These are phyloP conservation scores for Exocentrus adspersus DNA, from an alignment of 2,888 invertebrate genomes.

Conservation along the genomic window DNA sequence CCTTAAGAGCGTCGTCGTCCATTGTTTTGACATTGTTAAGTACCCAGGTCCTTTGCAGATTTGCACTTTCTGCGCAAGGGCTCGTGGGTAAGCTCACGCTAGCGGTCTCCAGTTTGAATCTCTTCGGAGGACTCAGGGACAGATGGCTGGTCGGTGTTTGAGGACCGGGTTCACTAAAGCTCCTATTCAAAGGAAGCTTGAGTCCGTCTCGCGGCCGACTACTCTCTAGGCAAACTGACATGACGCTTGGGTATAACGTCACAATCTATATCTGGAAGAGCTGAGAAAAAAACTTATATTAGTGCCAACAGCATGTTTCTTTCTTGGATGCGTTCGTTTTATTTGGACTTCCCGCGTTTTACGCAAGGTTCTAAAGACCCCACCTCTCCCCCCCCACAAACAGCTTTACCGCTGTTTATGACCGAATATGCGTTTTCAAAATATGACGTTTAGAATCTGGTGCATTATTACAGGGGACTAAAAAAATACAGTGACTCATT, in stretches of 20 bases:
- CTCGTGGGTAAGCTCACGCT: slow-evolving; percentile 64
- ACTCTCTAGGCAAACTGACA: slow-evolving; percentile 68
- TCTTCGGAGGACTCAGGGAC: slow-evolving; percentile 56
- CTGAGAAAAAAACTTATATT: slow-evolving; percentile 50
- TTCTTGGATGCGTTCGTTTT: slow-evolving; percentile 11
- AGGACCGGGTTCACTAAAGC: slow-evolving; percentile 69
- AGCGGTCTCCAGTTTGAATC: slow-evolving; percentile 67
- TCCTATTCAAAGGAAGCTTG: slow-evolving; percentile 68
- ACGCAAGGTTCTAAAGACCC: slow-evolving; percentile 3
- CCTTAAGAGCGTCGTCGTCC: slow-evolving; percentile 66
- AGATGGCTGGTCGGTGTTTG: slow-evolving; percentile 56
- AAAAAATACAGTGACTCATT: too few species aligned
- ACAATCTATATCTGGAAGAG: slow-evolving; percentile 63
- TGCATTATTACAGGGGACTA: too few species aligned
- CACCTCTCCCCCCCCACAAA: neutral
- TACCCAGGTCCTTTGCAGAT: slow-evolving; percentile 66
- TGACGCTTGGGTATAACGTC: slow-evolving; percentile 56
- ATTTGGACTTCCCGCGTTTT: slow-evolving; percentile 3
- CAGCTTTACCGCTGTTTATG: neutral
- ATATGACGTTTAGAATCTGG: too few species aligned
- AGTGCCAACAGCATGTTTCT: slow-evolving; percentile 31
- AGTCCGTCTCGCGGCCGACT: slow-evolving; percentile 67
- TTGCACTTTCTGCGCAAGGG: slow-evolving; percentile 68
- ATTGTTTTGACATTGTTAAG: slow-evolving; percentile 66
- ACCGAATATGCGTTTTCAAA: too few species aligned